Conservation (phyloP, 2,888 invertebrate species). For the Clanis bilineata region DNA sequence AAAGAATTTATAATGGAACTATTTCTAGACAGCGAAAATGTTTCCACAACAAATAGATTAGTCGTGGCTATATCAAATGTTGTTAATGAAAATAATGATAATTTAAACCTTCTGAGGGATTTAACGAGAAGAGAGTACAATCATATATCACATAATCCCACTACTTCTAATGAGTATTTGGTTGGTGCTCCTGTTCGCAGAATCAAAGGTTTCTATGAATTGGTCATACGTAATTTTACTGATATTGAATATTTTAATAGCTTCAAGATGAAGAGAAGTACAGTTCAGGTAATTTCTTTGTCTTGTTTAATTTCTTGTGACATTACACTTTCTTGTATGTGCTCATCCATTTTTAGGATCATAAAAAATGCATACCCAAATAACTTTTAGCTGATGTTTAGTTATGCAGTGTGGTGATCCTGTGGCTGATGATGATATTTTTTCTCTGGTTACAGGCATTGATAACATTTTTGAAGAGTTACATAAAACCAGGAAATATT, state of each 20-base stretch:
- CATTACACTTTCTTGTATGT: neutral
- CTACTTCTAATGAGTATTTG: slow-evolving; percentile 21
- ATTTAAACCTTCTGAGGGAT: slow-evolving; percentile 48
- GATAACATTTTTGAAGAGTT: slow-evolving; percentile 49
- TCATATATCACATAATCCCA: slow-evolving; percentile 25
- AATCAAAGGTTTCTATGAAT: slow-evolving; percentile 52
- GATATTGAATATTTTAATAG: slow-evolving; percentile 56
- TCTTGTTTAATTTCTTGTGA: neutral
- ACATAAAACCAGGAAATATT: slow-evolving; percentile 47
- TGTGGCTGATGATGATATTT: too few relatives aligned
- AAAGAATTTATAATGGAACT: slow-evolving; percentile 65
- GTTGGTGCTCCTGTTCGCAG: slow-evolving; percentile 24
- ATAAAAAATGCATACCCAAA: too few relatives aligned
- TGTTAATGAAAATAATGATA: slow-evolving; percentile 62
- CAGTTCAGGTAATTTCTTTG: slow-evolving; percentile 56
- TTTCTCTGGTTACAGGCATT: slow-evolving; percentile 55
- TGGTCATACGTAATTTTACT: slow-evolving; percentile 48
- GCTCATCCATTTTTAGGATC: too few relatives aligned
- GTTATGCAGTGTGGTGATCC: too few relatives aligned
- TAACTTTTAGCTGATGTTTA: too few relatives aligned
- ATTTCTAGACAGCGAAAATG: slow-evolving; percentile 65
- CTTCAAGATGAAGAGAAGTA: slow-evolving; percentile 62
- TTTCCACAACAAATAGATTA: slow-evolving; percentile 57
- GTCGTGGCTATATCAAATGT: slow-evolving; percentile 64
- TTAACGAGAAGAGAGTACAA: slow-evolving; percentile 42